Percentiles rank a stretch among this genome's conserved stretches.
These are phyloP conservation scores for Remorina albescens DNA, from an alignment of 2,797 vertebrate genomes.

Conservation along the genomic window DNA sequence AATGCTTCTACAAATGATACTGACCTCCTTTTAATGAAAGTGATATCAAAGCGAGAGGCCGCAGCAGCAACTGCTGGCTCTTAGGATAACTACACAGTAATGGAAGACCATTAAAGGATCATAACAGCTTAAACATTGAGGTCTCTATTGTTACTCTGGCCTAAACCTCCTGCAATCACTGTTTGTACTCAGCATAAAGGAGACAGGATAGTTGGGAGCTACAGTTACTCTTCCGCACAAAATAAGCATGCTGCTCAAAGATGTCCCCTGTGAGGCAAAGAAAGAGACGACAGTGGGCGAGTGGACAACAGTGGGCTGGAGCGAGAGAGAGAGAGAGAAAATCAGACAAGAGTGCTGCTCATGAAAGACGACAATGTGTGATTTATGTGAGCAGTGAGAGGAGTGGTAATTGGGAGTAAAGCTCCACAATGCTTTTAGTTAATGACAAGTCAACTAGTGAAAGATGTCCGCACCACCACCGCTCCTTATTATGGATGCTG, in stretches of 20 bases:
- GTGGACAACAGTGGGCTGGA: neutral
- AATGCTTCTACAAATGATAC: slow-evolving; percentile 77
- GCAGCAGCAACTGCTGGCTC: slow-evolving; percentile 68
- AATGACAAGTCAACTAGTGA: slow-evolving; percentile 81
- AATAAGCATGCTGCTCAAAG: slow-evolving; percentile 20
- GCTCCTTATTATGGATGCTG: slow-evolving; percentile 64
- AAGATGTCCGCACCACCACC: slow-evolving; percentile 69
- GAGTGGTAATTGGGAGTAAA: slow-evolving; percentile 83
- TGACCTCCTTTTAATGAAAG: slow-evolving; percentile 79
- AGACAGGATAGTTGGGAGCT: slow-evolving; percentile 63
- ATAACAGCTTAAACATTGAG: slow-evolving; percentile 82
- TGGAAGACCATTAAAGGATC: slow-evolving; percentile 83
- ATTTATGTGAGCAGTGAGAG: slow-evolving; percentile 75
- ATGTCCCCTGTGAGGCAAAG: neutral
- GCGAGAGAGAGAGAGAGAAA: slow-evolving; percentile 26
- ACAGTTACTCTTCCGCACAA: slow-evolving; percentile 64
- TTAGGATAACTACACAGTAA: slow-evolving; percentile 76
- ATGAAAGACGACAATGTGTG: slow-evolving; percentile 71
- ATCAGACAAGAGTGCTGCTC: slow-evolving; percentile 60
- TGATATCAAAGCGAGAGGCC: slow-evolving; percentile 74
- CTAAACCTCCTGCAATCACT: slow-evolving; percentile 71
- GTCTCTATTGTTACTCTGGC: slow-evolving; percentile 71
- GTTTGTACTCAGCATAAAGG: slow-evolving; percentile 65
- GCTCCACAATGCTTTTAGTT: slow-evolving; percentile 82
- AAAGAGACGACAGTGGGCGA: neutral